These are phyloP conservation scores for Agrochola macilenta DNA, from an alignment of 2,888 invertebrate species.

Conservation along the genomic window DNA sequence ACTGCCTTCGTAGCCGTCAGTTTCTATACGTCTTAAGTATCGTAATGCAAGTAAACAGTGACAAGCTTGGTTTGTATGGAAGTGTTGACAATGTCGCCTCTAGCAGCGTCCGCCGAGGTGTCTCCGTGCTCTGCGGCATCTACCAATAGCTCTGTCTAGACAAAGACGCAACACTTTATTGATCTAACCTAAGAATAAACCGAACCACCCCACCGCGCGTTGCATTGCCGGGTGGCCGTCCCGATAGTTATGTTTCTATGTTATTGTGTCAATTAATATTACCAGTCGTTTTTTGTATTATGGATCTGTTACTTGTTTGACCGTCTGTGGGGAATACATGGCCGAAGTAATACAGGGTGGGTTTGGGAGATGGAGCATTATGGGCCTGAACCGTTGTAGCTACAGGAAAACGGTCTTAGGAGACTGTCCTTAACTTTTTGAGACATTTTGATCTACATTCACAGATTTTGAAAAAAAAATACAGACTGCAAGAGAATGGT, in stretches of 20 bases:
- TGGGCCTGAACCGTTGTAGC: no score
- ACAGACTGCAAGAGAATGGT: no score
- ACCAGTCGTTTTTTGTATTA: not conserved
- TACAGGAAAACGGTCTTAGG: no score
- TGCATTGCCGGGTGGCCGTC: no score
- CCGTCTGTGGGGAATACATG: not conserved
- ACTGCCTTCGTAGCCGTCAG: no score
- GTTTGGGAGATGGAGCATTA: no score
- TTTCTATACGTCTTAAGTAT: not conserved
- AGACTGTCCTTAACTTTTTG: no score
- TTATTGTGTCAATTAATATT: not conserved
- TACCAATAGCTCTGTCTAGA: not conserved
- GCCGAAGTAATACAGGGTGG: no score
- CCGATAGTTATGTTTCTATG: not conserved
- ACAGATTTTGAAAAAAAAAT: no score
- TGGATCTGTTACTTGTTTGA: not conserved
- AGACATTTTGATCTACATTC: no score
- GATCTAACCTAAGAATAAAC: conserved; percentile 23
- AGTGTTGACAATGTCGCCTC: not conserved
- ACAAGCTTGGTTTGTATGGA: not conserved
- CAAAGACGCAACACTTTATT: conserved; percentile 18
- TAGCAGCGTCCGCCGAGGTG: not conserved
- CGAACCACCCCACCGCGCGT: conserved; percentile 4
- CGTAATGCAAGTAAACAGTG: no score
- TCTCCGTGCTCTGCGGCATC: not conserved